These are phyloP conservation scores for Laupala kohalensis DNA, from an alignment of 1,140 invertebrate species.

Conservation along the genomic window DNA sequence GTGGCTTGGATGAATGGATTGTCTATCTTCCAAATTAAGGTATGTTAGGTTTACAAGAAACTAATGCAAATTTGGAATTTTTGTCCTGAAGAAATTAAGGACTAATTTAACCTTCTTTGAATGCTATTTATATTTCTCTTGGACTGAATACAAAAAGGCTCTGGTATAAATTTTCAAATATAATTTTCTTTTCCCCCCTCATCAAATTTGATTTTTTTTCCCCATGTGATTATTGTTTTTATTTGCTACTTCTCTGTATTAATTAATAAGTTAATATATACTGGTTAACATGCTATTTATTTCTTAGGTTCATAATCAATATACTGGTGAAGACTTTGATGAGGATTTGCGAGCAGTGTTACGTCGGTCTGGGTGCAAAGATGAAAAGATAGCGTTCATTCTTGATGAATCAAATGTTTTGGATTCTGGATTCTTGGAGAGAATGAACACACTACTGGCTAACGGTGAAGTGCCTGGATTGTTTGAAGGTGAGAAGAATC, in stretches of 20 bases:
- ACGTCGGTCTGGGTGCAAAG: slow-evolving; percentile 87
- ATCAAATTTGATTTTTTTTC: too few relatives aligned
- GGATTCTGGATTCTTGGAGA: slow-evolving; percentile 95
- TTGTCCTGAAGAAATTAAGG: too few relatives aligned
- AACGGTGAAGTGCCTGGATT: slow-evolving; percentile 96
- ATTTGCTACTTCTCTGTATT: too few relatives aligned
- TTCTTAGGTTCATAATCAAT: slow-evolving; percentile 44
- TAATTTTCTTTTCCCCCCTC: background rate
- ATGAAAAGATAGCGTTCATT: slow-evolving; percentile 89
- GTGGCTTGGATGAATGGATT: slow-evolving; percentile 99
- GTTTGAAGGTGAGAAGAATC: slow-evolving; percentile 45
- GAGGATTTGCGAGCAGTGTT: slow-evolving; percentile 92
- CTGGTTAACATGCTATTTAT: background rate
- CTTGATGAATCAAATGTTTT: slow-evolving; percentile 98
- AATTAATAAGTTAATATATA: too few relatives aligned
- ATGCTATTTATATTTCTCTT: background rate
- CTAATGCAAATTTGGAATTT: too few relatives aligned
- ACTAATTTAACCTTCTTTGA: slow-evolving; percentile 19
- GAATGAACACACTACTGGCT: slow-evolving; percentile 97
- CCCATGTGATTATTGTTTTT: too few relatives aligned
- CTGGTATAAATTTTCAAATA: too few relatives aligned
- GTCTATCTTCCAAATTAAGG: slow-evolving; percentile 94
- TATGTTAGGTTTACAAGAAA: slow-evolving; percentile 25
- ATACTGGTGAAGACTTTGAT: slow-evolving; percentile 96
- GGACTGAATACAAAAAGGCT: background rate